Evolutionary conservation across 2,797 vertebrate genomes (phyloP), one percentile per base, ranked within the genome.

Genomic region (Danio kyathit): DNA sequence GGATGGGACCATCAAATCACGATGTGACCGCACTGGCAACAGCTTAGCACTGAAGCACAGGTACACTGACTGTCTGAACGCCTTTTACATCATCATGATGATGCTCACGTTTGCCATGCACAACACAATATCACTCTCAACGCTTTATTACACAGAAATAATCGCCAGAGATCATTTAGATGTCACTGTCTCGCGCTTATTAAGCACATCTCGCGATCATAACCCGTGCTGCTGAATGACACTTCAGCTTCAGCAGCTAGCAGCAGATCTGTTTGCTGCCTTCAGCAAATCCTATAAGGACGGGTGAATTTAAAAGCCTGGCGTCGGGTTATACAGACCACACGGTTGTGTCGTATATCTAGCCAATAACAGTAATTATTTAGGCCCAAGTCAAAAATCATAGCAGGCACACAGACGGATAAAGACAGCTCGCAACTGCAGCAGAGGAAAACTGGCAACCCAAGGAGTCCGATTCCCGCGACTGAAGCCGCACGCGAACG

Each of bases 401-500:
- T 46, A 72, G 63, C 74, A 65, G 69, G 81, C 11, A 81, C 16
- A 89, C 38, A 85, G 21, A 56, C 80, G 69, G 83, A 64, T 78
- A 83, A 86, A 83, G 76, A 86, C 81, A 73, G 90, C 88, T 89
- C 88, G 88, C 87, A 88, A 88, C 85, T 89, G 87, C 89, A 87
- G 78, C 78, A 69, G 49, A 84, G 67, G 76, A 80, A 86, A 82
- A 82, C 82, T 82, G 80, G 76, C 71, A 54, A 80, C 82, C 61
- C 74, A 82, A 76, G 13, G 64, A 82, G 69, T 54, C 60, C 44
- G 70, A 85, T 52, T 92, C 64, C 16, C 78, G 77, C 61, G 17
- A 61, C 16, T 43, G 16, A 71, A 72, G 56, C 48, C 72, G 43
- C 0, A 9, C 13, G 51, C 46, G 13, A 4, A 41, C 29, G 2